Evolutionary conservation across 1,140 invertebrate species (phyloP).

Genomic region (Trichonephila clavata): DNA sequence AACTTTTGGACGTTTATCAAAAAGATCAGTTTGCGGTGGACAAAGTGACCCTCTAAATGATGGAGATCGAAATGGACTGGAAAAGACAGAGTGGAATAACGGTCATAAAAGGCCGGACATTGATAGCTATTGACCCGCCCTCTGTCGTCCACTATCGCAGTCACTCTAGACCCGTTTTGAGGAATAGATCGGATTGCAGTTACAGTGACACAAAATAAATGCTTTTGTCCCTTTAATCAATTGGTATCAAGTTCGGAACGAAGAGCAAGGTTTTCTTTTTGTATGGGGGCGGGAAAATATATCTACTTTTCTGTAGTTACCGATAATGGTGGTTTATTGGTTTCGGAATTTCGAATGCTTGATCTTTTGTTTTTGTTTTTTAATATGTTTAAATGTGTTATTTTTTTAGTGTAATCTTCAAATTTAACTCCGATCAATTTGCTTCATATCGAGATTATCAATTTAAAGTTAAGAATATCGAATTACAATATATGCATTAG

Average conservation of each 20-base stretch:
- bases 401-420: no score
- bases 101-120: slow-evolving; percentile 59
- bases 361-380: no score
- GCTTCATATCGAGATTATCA: no score
- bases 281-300: not conserved
- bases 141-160: slow-evolving; percentile 28
- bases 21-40: slow-evolving; percentile 9
- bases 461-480: no score
- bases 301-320: not conserved
- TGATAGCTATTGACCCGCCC: slow-evolving; percentile 66
- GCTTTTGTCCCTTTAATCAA: slow-evolving; percentile 3
- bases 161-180: slow-evolving; percentile 4
- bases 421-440: no score
- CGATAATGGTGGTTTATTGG: not conserved
- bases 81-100: slow-evolving; percentile 43
- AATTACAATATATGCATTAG: no score
- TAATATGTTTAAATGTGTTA: no score
- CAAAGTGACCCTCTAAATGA: slow-evolving; percentile 64
- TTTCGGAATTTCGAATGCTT: not conserved
- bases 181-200: not conserved
- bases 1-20: slow-evolving; percentile 44
- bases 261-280: not conserved
- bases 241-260: not conserved
- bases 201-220: slow-evolving; percentile 11
- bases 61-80: slow-evolving; percentile 58